phyloP scores from a whole-genome alignment of 2,797 vertebrate species.

The Coregonus suidteri region DNA sequence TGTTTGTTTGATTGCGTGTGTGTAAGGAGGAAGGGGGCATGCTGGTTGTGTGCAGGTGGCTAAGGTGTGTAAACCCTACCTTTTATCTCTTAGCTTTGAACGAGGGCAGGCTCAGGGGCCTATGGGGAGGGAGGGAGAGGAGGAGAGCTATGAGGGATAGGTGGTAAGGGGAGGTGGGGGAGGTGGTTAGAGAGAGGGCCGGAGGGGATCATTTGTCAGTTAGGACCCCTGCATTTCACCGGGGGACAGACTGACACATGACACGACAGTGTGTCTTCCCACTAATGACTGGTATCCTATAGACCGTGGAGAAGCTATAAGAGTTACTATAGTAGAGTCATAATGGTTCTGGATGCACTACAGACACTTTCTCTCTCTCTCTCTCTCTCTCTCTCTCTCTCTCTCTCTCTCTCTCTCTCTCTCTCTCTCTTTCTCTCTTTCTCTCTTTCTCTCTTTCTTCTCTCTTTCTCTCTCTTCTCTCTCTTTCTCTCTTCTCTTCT shows the following conservation, averaged over 20 bases:
- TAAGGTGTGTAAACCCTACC: slow-evolving; percentile 49
- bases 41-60: slow-evolving; percentile 68
- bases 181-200: slow-evolving; percentile 41
- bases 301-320: slow-evolving; percentile 43
- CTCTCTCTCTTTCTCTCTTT: no score
- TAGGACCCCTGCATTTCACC: slow-evolving; percentile 36
- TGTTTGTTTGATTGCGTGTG: neutral
- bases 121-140: slow-evolving; percentile 40
- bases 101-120: slow-evolving; percentile 32
- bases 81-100: slow-evolving; percentile 72
- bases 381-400: no score
- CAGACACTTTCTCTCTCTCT: no score
- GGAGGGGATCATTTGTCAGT: slow-evolving; percentile 62
- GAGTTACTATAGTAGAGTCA: neutral
- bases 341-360: slow-evolving; percentile 2
- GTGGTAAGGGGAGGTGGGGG: slow-evolving; percentile 6
- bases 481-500: no score
- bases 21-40: neutral
- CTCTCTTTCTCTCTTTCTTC: no score
- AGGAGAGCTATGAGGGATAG: neutral
- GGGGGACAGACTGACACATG: slow-evolving; percentile 44
- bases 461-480: no score
- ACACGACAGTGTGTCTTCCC: slow-evolving; percentile 48
- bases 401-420: no score
- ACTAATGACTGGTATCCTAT: slow-evolving; percentile 58